Evolutionary conservation across 2,797 vertebrate genomes (phyloP).

Genomic region (Coreius guichenoti): DNA sequence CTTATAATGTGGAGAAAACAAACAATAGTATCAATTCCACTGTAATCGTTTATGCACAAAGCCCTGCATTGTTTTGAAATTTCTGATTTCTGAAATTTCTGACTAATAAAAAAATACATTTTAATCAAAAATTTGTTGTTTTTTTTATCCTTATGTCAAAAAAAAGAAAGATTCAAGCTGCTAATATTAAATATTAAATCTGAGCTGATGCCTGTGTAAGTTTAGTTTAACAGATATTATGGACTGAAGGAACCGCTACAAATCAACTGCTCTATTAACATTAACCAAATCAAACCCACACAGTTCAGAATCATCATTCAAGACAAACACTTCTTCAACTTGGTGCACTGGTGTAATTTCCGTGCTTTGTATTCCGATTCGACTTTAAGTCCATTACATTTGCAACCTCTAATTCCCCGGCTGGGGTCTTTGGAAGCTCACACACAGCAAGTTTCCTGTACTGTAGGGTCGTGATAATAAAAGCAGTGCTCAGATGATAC

Average conservation of each 20-base stretch:
- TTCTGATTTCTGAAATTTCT: not conserved
- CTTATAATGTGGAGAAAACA: not conserved
- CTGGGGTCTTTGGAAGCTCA: constrained; percentile 28
- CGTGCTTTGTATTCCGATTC: constrained; percentile 36
- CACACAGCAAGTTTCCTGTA: constrained; percentile 36
- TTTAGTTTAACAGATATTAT: not conserved
- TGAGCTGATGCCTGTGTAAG: not conserved
- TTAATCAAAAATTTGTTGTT: not conserved
- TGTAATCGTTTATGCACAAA: not conserved
- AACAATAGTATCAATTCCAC: not conserved
- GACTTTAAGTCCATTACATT: constrained; percentile 16
- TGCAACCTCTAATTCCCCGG: constrained; percentile 3
- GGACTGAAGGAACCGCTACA: not conserved
- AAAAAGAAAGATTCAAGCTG: not conserved
- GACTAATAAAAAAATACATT: too few relatives aligned
- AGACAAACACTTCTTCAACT: not conserved
- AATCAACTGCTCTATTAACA: not conserved
- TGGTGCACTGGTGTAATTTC: constrained; percentile 37
- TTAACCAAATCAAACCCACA: not conserved
- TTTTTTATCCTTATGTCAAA: not conserved
- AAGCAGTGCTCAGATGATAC: constrained; percentile 23
- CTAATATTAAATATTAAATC: not conserved
- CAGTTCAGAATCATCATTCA: not conserved
- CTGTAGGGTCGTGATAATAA: constrained; percentile 39
- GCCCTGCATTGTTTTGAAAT: not conserved